phyloP scores from a whole-genome alignment of 2,888 invertebrate genomes.

The Drosophila neotestacea region DNA sequence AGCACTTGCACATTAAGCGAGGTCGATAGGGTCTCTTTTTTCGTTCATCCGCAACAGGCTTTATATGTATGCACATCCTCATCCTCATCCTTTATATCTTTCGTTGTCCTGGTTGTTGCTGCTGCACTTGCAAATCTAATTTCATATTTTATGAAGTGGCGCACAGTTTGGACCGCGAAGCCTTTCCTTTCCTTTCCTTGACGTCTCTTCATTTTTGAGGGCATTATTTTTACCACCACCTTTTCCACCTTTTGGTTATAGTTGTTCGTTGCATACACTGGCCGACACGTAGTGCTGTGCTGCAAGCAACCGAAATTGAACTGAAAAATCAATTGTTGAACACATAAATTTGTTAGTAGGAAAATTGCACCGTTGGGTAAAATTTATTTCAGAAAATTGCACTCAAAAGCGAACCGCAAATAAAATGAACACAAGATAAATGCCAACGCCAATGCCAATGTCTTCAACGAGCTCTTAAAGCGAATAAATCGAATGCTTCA shows the following conservation, averaged over 20 bases:
- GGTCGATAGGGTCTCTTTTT: not conserved
- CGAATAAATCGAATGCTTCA: conserved; percentile 20
- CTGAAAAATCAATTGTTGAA: conserved; percentile 77
- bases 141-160: conserved; percentile 80
- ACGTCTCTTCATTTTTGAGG: conserved; percentile 40
- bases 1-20: conserved; percentile 53
- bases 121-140: conserved; percentile 74
- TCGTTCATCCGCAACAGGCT: conserved; percentile 49
- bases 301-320: conserved; percentile 61
- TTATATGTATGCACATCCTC: conserved; percentile 59
- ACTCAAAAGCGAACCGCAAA: conserved; percentile 47
- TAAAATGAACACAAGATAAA: conserved; percentile 43
- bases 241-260: conserved; percentile 53
- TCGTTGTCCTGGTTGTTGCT: conserved; percentile 37
- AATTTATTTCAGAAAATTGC: conserved; percentile 74
- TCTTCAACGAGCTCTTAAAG: conserved; percentile 33
- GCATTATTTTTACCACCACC: conserved; percentile 38
- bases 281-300: conserved; percentile 25
- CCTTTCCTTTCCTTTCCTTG: conserved; percentile 17
- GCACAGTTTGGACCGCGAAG: conserved; percentile 42
- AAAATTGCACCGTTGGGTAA: conserved; percentile 77
- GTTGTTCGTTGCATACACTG: conserved; percentile 23
- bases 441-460: conserved; percentile 23
- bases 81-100: conserved; percentile 25
- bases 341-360: conserved; percentile 77